Conservation (phyloP, 2,797 vertebrate genomes). For the Hybognathus amarus region DNA sequence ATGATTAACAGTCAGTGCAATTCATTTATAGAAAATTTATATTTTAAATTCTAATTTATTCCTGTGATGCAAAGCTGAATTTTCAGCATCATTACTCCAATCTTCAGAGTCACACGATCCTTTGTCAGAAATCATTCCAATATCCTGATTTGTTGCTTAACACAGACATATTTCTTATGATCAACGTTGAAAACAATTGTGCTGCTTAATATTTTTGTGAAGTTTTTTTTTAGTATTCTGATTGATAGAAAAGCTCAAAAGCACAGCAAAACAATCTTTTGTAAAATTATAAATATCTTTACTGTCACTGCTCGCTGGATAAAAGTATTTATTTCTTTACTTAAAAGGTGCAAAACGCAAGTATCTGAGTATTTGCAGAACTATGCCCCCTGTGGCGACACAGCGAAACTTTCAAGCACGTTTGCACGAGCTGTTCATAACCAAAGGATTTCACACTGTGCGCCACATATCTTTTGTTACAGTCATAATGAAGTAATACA, state of each 20-base stretch:
- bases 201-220: neutral
- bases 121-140: neutral
- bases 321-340: neutral
- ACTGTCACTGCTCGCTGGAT: neutral
- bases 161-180: neutral
- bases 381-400: too few relatives aligned
- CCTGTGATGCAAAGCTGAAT: neutral
- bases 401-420: too few relatives aligned
- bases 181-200: neutral
- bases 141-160: neutral
- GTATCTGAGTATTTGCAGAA: too few relatives aligned
- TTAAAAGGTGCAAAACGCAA: too few relatives aligned
- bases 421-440: too few relatives aligned
- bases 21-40: neutral
- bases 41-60: neutral
- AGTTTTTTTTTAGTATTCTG: neutral
- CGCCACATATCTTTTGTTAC: too few relatives aligned
- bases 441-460: too few relatives aligned
- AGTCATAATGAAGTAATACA: too few relatives aligned
- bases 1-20: conserved; percentile 3
- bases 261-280: neutral
- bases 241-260: neutral
- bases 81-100: too few relatives aligned
- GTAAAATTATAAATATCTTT: neutral
- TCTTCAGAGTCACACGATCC: neutral